Conservation (phyloP, 2,797 vertebrate genomes). For the Onychomys torridus region DNA sequence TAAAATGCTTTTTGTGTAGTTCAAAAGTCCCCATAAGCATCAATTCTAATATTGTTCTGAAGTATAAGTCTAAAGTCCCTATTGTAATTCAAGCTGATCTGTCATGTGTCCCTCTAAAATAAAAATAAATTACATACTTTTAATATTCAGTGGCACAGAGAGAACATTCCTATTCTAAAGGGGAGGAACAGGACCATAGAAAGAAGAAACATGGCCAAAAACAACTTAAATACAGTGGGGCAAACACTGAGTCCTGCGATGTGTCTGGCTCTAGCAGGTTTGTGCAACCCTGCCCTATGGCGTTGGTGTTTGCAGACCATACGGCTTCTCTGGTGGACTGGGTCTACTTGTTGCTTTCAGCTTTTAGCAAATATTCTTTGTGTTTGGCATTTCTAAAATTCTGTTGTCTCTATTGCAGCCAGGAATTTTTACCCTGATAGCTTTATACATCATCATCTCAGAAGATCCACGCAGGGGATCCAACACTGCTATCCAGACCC, state of each 20-base stretch:
- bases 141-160: background rate
- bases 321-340: background rate
- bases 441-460: too few relatives aligned
- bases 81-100: background rate
- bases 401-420: background rate
- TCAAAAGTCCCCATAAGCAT: background rate
- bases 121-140: background rate
- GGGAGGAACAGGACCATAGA: background rate
- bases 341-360: background rate
- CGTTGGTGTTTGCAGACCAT: background rate
- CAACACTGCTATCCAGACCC: background rate
- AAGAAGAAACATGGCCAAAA: background rate
- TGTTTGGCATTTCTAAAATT: background rate
- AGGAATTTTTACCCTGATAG: background rate
- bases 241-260: background rate
- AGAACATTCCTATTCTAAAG: background rate
- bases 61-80: background rate
- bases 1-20: background rate
- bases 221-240: background rate
- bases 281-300: background rate
- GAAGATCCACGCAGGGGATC: background rate
- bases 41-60: background rate
- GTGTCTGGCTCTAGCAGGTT: background rate
- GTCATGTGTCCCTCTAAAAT: background rate
- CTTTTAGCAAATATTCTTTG: background rate